A percentile compares a stretch with the other conserved stretches of the same genome.
Conservation (phyloP, 2,888 invertebrate genomes). For the Chrysomela aeneicollis region DNA sequence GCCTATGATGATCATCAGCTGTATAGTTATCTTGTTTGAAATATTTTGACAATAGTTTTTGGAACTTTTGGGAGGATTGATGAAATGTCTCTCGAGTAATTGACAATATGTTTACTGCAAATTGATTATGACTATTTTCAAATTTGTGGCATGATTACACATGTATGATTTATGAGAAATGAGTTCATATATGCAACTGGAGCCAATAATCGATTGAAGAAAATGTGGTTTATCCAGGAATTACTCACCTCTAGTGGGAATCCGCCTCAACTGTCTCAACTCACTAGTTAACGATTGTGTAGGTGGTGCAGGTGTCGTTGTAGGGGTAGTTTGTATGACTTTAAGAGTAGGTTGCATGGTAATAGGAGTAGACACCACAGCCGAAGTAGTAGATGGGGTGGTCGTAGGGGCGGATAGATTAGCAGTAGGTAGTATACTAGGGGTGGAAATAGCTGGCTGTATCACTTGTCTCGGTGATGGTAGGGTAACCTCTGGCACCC, state of each 20-base stretch:
- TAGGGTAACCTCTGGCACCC: conserved; percentile 44
- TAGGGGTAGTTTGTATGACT: not conserved
- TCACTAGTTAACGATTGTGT: conserved; percentile 49
- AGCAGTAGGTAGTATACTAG: not conserved
- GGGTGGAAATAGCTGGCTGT: not conserved
- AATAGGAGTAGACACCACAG: not conserved
- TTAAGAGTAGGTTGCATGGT: not conserved
- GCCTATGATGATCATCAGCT: too few relatives aligned
- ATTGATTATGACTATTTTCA: too few relatives aligned
- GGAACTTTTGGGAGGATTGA: too few relatives aligned
- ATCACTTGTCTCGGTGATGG: conserved; percentile 1
- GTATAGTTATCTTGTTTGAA: too few relatives aligned
- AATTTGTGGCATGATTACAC: too few relatives aligned
- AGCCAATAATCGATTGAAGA: too few relatives aligned
- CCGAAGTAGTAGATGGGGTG: not conserved
- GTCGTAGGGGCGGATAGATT: not conserved
- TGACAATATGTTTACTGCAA: too few relatives aligned
- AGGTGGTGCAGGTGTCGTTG: conserved; percentile 16
- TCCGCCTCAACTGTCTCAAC: conserved; percentile 52
- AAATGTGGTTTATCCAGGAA: too few relatives aligned
- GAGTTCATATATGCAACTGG: too few relatives aligned
- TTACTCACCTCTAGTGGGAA: conserved; percentile 44
- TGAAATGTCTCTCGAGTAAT: too few relatives aligned
- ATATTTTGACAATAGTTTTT: too few relatives aligned
- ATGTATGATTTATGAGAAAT: too few relatives aligned